Evolutionary conservation across 2,113 vertebrate species (phyloP).

Genomic region (Siphamia tubifer): DNA sequence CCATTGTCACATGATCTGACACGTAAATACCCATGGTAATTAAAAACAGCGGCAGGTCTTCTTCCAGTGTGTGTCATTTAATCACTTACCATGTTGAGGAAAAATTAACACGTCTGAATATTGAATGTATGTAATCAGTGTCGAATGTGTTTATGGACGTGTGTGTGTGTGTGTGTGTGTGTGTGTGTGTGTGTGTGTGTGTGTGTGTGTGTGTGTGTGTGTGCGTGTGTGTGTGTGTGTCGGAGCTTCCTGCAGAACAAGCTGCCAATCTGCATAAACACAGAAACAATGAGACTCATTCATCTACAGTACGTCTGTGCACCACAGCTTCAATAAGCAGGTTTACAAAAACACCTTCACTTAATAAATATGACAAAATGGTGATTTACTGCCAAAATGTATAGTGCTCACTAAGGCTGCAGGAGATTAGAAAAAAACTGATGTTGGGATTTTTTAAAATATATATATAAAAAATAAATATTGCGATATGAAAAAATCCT

Average conservation of each 20-base stretch:
- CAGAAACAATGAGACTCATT: conserved; percentile 23
- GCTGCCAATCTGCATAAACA: not conserved
- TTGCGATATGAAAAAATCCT: no score
- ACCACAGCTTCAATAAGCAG: no score
- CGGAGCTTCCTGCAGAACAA: not conserved
- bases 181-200: no score
- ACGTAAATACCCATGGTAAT: conserved; percentile 19
- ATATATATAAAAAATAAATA: no score
- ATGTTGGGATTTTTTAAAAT: no score
- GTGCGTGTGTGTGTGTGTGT: conserved; percentile 44
- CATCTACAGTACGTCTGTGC: not conserved
- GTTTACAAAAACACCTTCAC: no score
- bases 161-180: no score
- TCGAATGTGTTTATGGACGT: conserved; percentile 44
- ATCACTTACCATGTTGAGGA: conserved; percentile 2
- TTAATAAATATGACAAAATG: not conserved
- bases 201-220: no score
- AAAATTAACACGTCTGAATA: conserved; percentile 34
- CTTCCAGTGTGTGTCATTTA: conserved; percentile 21
- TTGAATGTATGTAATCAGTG: no score
- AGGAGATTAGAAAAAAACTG: no score
- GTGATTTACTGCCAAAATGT: not conserved
- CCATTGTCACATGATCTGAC: conserved; percentile 1
- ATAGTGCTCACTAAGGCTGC: no score
- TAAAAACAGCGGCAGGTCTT: conserved; percentile 10